These are phyloP conservation scores for Drosophila pectinifera DNA, from an alignment of 1,140 invertebrate species.

Conservation along the genomic window DNA sequence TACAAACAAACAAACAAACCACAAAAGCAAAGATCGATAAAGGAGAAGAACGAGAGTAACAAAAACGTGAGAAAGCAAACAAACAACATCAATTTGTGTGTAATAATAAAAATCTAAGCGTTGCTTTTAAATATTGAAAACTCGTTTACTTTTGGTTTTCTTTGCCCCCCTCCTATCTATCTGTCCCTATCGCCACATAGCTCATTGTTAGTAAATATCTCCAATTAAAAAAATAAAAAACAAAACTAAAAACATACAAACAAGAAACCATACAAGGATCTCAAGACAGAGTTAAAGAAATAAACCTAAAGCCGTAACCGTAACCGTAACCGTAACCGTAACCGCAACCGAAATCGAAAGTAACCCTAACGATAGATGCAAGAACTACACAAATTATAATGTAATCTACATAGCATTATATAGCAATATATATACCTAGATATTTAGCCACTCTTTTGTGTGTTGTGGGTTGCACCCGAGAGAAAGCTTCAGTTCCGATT, in stretches of 20 bases:
- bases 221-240: background rate
- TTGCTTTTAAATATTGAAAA: slow-evolving; percentile 76
- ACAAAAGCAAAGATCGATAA: slow-evolving; percentile 43
- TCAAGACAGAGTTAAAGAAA: slow-evolving; percentile 53
- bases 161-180: slow-evolving; percentile 8
- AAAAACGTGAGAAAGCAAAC: slow-evolving; percentile 52
- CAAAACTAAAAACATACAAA: no score
- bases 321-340: slow-evolving; percentile 23
- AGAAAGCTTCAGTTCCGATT: slow-evolving; percentile 12
- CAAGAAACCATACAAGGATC: slow-evolving; percentile 51
- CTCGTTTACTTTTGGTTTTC: slow-evolving; percentile 41
- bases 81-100: slow-evolving; percentile 60
- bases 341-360: slow-evolving; percentile 61
- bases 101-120: slow-evolving; percentile 77
- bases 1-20: slow-evolving; percentile 20
- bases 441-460: slow-evolving; percentile 34
- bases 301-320: slow-evolving; percentile 35
- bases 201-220: slow-evolving; percentile 49
- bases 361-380: slow-evolving; percentile 79
- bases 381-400: slow-evolving; percentile 58
- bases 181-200: slow-evolving; percentile 16
- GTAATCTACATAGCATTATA: slow-evolving; percentile 47
- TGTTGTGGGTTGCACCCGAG: background rate
- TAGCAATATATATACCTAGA: slow-evolving; percentile 51
- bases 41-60: slow-evolving; percentile 34